Conservation (phyloP, 2,113 vertebrate species). For the Aramus guarauna region DNA sequence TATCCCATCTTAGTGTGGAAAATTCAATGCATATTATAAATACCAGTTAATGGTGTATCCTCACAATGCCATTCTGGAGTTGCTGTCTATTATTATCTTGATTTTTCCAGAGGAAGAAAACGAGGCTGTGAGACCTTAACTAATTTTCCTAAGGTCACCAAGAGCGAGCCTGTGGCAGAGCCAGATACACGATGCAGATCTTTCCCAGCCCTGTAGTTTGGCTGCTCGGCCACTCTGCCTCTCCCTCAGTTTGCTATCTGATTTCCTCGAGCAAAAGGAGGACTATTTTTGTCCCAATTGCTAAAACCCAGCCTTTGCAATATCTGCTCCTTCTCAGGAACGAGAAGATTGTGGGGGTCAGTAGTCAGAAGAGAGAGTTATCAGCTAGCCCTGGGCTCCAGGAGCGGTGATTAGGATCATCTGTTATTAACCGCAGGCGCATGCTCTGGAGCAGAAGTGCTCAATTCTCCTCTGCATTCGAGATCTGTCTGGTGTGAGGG, state of each 20-base stretch:
- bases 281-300: slow-evolving; percentile 25
- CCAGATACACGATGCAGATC: not conserved
- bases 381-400: slow-evolving; percentile 42
- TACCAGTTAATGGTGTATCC: not conserved
- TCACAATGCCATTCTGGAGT: not conserved
- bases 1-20: not conserved
- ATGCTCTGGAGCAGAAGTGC: slow-evolving; percentile 28
- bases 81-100: not conserved
- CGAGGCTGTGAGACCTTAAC: not conserved
- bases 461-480: not conserved
- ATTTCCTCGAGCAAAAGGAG: not conserved
- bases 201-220: not conserved
- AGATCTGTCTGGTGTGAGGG: slow-evolving; percentile 29
- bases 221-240: not conserved
- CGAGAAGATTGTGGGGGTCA: slow-evolving; percentile 33
- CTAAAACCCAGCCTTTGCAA: not conserved
- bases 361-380: slow-evolving; percentile 21
- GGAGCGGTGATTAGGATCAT: slow-evolving; percentile 37
- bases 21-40: not conserved
- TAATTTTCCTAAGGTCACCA: not conserved
- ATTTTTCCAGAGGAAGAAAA: not conserved
- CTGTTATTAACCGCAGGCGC: slow-evolving; percentile 3
- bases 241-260: slow-evolving; percentile 7
- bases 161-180: not conserved
- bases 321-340: slow-evolving; percentile 42